Percentiles rank a stretch among this genome's conserved stretches.
phyloP scores from a whole-genome alignment of 2,113 vertebrate genomes.

The Erinaceus europaeus region DNA sequence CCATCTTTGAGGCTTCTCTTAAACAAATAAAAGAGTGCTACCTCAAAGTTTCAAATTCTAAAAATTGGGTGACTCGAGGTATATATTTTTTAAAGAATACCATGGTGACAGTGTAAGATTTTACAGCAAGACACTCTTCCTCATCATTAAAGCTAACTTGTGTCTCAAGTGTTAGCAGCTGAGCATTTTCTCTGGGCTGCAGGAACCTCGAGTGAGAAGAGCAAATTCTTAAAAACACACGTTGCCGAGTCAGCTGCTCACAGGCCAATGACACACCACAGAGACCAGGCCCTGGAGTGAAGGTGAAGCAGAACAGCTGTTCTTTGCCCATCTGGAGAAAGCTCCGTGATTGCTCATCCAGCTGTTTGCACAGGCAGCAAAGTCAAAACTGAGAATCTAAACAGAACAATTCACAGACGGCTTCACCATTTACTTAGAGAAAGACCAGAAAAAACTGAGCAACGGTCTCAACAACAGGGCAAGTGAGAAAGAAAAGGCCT shows the following conservation, averaged over 20 bases:
- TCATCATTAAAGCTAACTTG: neutral
- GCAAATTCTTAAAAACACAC: neutral
- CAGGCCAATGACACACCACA: neutral
- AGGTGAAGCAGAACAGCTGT: neutral
- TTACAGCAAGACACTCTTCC: neutral
- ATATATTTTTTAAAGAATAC: neutral
- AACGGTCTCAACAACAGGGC: too few relatives aligned
- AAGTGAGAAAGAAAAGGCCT: too few relatives aligned
- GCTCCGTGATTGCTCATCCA: neutral
- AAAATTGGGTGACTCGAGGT: neutral
- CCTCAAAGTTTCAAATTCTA: too few relatives aligned
- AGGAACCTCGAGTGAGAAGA: neutral
- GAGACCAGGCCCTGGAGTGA: neutral
- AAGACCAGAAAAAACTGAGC: neutral
- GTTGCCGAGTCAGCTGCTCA: slow-evolving; percentile 7
- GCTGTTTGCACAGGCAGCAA: neutral
- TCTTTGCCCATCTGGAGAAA: neutral
- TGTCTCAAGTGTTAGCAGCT: neutral
- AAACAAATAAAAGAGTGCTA: too few relatives aligned
- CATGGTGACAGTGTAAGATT: neutral
- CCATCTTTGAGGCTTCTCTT: too few relatives aligned
- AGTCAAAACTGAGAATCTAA: neutral
- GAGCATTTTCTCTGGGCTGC: neutral
- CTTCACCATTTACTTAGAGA: neutral
- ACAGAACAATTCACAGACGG: neutral